Percentiles rank a stretch among this genome's conserved stretches.
These are phyloP conservation scores for Nyctalus aviator DNA, from an alignment of 2,797 vertebrate genomes.

Conservation along the genomic window DNA sequence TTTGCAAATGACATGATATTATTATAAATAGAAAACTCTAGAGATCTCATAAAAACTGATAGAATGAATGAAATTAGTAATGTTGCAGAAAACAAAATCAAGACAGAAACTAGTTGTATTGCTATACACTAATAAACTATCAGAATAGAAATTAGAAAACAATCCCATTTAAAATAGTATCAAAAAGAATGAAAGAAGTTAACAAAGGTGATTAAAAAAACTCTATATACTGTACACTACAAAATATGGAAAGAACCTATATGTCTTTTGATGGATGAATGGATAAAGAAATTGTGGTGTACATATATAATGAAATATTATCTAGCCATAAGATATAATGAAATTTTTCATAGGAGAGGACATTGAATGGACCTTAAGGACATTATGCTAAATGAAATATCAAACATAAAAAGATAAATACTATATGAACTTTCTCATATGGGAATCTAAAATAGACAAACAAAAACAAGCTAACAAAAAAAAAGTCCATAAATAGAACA, in stretches of 20 bases:
- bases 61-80: too few species aligned
- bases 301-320: not conserved
- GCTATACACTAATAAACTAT: too few species aligned
- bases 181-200: too few species aligned
- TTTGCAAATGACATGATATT: too few species aligned
- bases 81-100: too few species aligned
- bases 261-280: not conserved
- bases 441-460: not conserved
- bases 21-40: too few species aligned
- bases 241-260: not conserved
- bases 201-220: not conserved
- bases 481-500: not conserved
- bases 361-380: not conserved
- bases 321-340: not conserved
- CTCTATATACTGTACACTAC: not conserved
- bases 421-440: too few species aligned
- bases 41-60: too few species aligned
- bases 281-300: too few species aligned
- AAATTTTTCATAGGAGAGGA: not conserved
- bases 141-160: too few species aligned
- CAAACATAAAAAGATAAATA: not conserved
- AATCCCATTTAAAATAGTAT: too few species aligned
- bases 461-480: not conserved
- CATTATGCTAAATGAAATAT: not conserved
- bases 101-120: too few species aligned